Evolutionary conservation across 1,140 invertebrate species (phyloP), one percentile per base, ranked within the genome.

Genomic region (Bradysia coprophila): DNA sequence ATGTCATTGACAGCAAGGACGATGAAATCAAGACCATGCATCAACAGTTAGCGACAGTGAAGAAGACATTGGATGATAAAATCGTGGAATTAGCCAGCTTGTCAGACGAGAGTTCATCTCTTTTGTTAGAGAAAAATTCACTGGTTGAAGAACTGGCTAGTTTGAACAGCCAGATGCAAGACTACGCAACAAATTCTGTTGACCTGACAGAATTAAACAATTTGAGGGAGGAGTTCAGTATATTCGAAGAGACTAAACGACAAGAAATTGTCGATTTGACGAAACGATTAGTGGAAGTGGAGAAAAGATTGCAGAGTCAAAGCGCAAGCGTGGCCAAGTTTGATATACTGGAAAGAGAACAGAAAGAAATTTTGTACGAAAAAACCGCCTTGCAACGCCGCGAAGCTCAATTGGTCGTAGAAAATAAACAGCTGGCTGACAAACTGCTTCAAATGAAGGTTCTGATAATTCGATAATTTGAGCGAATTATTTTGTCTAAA

Each of bases 221-320:
- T 4, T n/a, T 45, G 10, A 21, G 24, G 18, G 21, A 32, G 13
- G 38, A 38, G 40, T 21, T 33, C 34, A 40, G 22, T 33, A 42
- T 21, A 33, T 41, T 32, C 22, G 40, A 41, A 34, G 22, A 38
- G 23, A 38, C 9, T 23, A 54, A 60, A 43, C 45, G 56, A 23
- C 44, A 50, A 43, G 49, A 57, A 21, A 46, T 55, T 20, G 54
- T 59, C 47, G 52, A 58, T 43, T 56, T 56, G 45, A 43, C 54
- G 38, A 53, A 57, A 43, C 59, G 58, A 49, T 43, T 59, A 4
- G 52, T 55, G 46, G 46, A 51, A 21, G 45, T 53, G 15, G 60
- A 66, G 50, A 51, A 43, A 38, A 61, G 55, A 50, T 45, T 61
- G 15, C 59, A 62, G 50, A 53, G 54, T 15, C 59, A 65, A 55